Conservation (phyloP, 2,113 vertebrate genomes). For the Ictalurus punctatus region DNA sequence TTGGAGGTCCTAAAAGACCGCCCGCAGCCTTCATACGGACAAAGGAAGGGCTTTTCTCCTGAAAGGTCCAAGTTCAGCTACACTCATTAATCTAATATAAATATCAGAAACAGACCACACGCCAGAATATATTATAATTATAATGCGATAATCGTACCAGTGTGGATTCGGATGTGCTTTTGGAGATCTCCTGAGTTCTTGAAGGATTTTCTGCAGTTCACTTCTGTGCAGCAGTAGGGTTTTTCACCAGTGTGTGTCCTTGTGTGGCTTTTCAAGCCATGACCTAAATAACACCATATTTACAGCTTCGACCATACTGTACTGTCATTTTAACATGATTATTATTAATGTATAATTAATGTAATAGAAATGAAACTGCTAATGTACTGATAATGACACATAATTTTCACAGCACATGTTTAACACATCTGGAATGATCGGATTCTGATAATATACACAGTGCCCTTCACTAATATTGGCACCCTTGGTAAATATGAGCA, state of each 20-base stretch:
- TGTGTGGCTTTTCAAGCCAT: conserved; percentile 94
- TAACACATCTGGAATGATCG: neutral
- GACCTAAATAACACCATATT: conserved; percentile 68
- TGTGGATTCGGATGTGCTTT: conserved; percentile 95
- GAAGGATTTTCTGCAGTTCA: conserved; percentile 95
- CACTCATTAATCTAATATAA: neutral
- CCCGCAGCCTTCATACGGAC: conserved; percentile 92
- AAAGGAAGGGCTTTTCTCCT: conserved; percentile 98
- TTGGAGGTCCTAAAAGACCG: conserved; percentile 97
- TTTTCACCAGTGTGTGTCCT: conserved; percentile 98
- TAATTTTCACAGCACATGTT: neutral
- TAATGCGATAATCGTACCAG: conserved; percentile 72
- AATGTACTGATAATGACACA: neutral
- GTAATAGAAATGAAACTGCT: neutral
- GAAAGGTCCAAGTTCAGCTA: neutral
- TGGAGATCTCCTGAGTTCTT: conserved; percentile 98
- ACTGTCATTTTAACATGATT: neutral
- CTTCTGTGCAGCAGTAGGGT: conserved; percentile 91
- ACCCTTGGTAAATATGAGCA: too few relatives aligned
- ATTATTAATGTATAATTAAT: neutral
- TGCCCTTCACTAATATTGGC: too few relatives aligned
- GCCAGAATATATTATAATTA: neutral
- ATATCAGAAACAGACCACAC: neutral
- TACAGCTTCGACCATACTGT: neutral
- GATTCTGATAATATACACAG: neutral